Evolutionary conservation across 37 sponge, comb jelly and placozoan species (phyloP).

Genomic region (Eunapius fragilis): DNA sequence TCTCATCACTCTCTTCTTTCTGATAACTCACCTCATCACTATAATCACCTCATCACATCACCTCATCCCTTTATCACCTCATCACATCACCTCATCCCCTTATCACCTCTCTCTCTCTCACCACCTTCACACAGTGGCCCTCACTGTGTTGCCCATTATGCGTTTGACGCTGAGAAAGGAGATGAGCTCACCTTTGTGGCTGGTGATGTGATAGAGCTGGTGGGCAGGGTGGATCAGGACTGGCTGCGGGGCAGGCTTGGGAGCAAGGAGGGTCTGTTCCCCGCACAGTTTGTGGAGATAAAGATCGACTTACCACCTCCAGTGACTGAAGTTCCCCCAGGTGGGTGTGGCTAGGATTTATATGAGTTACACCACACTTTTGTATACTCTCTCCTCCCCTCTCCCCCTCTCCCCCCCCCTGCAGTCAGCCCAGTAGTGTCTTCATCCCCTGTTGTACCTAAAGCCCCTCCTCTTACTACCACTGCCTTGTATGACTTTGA

Average conservation of each 20-base stretch:
- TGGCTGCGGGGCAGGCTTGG: slow-evolving; percentile 75
- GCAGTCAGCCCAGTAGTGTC: background rate
- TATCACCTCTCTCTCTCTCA: background rate
- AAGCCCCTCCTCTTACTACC: background rate
- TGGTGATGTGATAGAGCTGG: slow-evolving; percentile 72
- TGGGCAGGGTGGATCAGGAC: slow-evolving; percentile 53
- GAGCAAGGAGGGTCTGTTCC: slow-evolving; percentile 68
- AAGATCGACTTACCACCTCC: slow-evolving; percentile 49
- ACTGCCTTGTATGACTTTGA: slow-evolving; percentile 69
- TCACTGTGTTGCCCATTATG: slow-evolving; percentile 63
- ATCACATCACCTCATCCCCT: background rate
- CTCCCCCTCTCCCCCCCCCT: background rate
- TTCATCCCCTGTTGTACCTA: no score
- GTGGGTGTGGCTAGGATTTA: background rate
- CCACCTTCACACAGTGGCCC: slow-evolving; percentile 47
- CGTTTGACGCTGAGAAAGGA: slow-evolving; percentile 50
- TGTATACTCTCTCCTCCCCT: no score
- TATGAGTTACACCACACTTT: no score
- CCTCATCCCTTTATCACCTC: no score
- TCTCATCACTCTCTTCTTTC: no score
- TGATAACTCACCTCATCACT: no score
- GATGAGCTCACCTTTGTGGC: slow-evolving; percentile 60
- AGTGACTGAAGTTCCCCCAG: background rate
- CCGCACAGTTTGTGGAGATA: slow-evolving; percentile 73
- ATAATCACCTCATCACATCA: no score